phyloP scores from a whole-genome alignment of 2,113 vertebrate species.

The Labeo rohita region DNA sequence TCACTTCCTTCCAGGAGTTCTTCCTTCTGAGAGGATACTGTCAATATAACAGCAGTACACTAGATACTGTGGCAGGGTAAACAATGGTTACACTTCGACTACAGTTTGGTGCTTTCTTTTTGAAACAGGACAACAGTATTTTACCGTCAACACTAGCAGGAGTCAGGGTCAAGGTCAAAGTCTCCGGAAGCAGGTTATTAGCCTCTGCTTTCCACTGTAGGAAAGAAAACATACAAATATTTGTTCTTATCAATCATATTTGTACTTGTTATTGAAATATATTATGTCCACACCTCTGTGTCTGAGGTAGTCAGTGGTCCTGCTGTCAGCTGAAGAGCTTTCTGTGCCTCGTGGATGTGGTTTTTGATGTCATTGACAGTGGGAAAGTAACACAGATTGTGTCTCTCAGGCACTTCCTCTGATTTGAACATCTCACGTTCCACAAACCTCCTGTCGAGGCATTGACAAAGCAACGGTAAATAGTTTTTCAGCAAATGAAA shows the following conservation, averaged over 20 bases:
- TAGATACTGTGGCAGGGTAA: not conserved
- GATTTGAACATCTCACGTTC: constrained; percentile 85
- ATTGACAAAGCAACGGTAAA: not conserved
- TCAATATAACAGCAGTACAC: not conserved
- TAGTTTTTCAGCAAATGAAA: not conserved
- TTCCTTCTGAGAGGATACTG: constrained; percentile 41
- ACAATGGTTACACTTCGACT: not conserved
- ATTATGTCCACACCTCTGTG: constrained; percentile 66
- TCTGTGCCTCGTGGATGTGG: constrained; percentile 87
- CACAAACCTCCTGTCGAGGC: constrained; percentile 79
- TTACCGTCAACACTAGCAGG: constrained; percentile 76
- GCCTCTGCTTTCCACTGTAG: constrained; percentile 78
- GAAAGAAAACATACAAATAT: constrained; percentile 42
- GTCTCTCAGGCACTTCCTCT: constrained; percentile 85
- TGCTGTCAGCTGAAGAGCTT: constrained; percentile 64
- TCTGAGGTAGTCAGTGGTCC: constrained; percentile 69
- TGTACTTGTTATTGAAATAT: too few species aligned
- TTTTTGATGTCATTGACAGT: constrained; percentile 90
- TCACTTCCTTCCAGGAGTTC: constrained; percentile 53
- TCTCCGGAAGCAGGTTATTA: constrained; percentile 79
- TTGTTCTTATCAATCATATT: not conserved
- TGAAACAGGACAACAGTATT: not conserved
- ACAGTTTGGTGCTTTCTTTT: not conserved
- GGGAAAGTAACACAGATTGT: constrained; percentile 87
- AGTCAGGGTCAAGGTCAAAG: constrained; percentile 81